Conservation (phyloP, 1,140 invertebrate genomes). For the Philopotamus ludificatus region DNA sequence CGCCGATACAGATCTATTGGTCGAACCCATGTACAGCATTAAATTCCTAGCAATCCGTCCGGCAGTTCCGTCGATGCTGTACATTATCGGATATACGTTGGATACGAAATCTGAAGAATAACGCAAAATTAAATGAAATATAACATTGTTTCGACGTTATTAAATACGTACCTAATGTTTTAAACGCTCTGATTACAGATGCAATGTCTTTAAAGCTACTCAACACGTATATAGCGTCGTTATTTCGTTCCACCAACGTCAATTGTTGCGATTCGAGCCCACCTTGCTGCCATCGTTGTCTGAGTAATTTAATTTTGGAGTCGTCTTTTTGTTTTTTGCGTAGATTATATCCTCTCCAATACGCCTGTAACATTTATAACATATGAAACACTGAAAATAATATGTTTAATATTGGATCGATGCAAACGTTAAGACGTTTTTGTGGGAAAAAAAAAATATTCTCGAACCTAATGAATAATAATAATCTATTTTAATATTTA, state of each 20-base stretch:
- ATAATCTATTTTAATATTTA: neutral
- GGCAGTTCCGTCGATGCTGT: conserved; percentile 47
- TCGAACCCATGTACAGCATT: conserved; percentile 51
- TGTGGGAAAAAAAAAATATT: too few relatives aligned
- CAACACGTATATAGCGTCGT: conserved; percentile 53
- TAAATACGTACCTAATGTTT: conserved; percentile 45
- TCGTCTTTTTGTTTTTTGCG: conserved; percentile 48
- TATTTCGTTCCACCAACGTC: conserved; percentile 50
- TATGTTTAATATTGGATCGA: too few relatives aligned
- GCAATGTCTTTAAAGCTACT: conserved; percentile 48
- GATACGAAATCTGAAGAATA: conserved; percentile 56
- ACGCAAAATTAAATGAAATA: conserved; percentile 23
- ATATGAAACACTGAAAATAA: too few relatives aligned
- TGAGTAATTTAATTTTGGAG: conserved; percentile 46
- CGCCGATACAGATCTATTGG: conserved; percentile 58
- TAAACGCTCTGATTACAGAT: conserved; percentile 53
- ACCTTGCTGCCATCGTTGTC: conserved; percentile 53
- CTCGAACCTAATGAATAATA: neutral
- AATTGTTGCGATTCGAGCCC: conserved; percentile 51
- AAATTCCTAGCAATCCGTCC: conserved; percentile 49
- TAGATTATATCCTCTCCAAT: conserved; percentile 62
- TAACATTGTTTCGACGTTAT: neutral
- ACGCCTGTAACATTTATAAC: conserved; percentile 48
- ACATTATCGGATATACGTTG: conserved; percentile 55
- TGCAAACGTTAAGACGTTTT: too few relatives aligned